phyloP scores from a whole-genome alignment of 2,113 vertebrate genomes.

The Chloropsis cyanopogon region DNA sequence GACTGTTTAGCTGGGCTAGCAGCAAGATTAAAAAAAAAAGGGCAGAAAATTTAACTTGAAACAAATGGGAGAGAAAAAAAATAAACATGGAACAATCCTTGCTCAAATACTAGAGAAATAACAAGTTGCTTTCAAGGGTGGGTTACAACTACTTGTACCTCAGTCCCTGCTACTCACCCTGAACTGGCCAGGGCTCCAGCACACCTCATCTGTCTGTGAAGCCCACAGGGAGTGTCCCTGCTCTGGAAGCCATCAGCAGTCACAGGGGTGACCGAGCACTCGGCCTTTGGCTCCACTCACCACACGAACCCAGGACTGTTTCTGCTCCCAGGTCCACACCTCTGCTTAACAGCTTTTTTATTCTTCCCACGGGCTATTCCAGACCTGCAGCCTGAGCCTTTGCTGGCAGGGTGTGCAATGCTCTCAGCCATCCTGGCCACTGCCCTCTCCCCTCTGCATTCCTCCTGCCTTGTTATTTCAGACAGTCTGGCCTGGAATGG shows the following conservation, averaged over 20 bases:
- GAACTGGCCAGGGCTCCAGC: not conserved
- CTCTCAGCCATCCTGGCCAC: slow-evolving; percentile 27
- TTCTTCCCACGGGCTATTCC: slow-evolving; percentile 17
- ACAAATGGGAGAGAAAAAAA: no score
- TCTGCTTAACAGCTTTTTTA: slow-evolving; percentile 34
- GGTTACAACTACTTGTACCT: not conserved
- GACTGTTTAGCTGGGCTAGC: no score
- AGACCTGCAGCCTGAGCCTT: slow-evolving; percentile 25
- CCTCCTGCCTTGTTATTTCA: not conserved
- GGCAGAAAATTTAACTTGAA: no score
- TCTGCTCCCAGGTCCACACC: slow-evolving; percentile 41
- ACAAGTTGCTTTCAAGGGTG: not conserved
- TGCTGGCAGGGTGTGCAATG: not conserved
- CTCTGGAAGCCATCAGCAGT: not conserved
- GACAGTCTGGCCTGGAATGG: not conserved
- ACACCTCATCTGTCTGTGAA: not conserved
- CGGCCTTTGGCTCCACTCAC: not conserved
- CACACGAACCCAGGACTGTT: not conserved
- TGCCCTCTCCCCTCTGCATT: slow-evolving; percentile 9
- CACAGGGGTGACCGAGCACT: not conserved
- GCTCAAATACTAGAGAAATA: not conserved
- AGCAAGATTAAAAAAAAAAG: no score
- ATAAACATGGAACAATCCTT: not conserved
- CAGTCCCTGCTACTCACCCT: not conserved
- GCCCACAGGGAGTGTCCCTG: not conserved